Conservation (phyloP, 2,888 invertebrate species). For the Scaptodrosophila latifasciaeformis region DNA sequence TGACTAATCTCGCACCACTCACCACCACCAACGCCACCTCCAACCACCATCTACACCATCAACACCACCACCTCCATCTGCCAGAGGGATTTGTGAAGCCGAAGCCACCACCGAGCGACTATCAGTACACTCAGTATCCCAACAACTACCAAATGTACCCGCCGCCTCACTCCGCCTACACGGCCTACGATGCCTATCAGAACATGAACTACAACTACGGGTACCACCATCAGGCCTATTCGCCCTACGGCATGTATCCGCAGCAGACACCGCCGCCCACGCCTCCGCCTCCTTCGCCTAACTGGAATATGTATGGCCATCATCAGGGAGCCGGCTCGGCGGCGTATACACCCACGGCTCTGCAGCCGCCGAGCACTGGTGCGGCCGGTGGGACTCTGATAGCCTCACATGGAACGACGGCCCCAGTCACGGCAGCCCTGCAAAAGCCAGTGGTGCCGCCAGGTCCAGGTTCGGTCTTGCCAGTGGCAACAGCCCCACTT, state of each 20-base stretch:
- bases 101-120: constrained; percentile 73
- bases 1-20: constrained; percentile 72
- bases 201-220: constrained; percentile 75
- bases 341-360: constrained; percentile 60
- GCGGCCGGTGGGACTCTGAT: constrained; percentile 46
- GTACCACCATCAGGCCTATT: constrained; percentile 75
- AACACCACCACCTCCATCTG: constrained; percentile 50
- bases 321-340: constrained; percentile 65
- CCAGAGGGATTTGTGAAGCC: constrained; percentile 75
- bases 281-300: constrained; percentile 77
- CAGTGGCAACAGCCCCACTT: constrained; percentile 44
- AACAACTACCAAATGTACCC: constrained; percentile 76
- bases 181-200: constrained; percentile 75
- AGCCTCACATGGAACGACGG: constrained; percentile 44
- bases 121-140: constrained; percentile 74
- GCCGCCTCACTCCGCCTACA: constrained; percentile 73
- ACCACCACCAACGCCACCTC: constrained; percentile 49
- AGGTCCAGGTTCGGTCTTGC: constrained; percentile 22
- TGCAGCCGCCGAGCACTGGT: constrained; percentile 49
- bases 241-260: constrained; percentile 75
- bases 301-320: constrained; percentile 79
- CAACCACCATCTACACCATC: constrained; percentile 32
- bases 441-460: constrained; percentile 53
- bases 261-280: constrained; percentile 75
- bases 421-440: constrained; percentile 42